Evolutionary conservation across 2,888 invertebrate species (phyloP).

Genomic region (Dryobota labecula): DNA sequence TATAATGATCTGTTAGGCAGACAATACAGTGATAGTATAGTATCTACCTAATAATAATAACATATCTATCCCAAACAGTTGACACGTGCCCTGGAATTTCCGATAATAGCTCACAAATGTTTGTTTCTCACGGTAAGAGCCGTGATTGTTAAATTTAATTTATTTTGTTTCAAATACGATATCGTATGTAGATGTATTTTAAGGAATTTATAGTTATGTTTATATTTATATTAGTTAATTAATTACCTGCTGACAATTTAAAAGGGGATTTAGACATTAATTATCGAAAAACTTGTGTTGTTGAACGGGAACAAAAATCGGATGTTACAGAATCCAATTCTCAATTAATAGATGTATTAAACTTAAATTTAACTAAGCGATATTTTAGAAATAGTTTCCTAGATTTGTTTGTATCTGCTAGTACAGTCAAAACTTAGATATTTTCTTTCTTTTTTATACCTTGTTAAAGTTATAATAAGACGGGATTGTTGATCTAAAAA

Average conservation of each 20-base stretch:
- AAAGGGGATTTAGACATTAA: neutral
- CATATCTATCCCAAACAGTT: neutral
- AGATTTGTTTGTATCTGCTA: neutral
- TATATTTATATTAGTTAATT: too few species aligned
- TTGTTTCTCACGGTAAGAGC: constrained; percentile 19
- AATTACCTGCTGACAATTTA: too few species aligned
- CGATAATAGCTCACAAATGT: constrained; percentile 20
- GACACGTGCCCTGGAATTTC: constrained; percentile 6
- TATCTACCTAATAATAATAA: constrained; percentile 8
- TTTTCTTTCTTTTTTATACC: neutral
- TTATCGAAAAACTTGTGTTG: neutral
- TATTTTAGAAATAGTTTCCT: neutral
- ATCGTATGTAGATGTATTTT: neutral
- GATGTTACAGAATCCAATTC: neutral
- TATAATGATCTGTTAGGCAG: constrained; percentile 4
- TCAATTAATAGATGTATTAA: neutral
- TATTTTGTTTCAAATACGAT: neutral
- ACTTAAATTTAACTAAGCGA: neutral
- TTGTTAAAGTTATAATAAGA: neutral
- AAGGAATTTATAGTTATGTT: too few species aligned
- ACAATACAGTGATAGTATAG: constrained; percentile 13
- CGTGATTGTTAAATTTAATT: neutral
- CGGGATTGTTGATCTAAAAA: neutral
- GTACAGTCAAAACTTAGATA: neutral
- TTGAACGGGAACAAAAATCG: neutral